A percentile compares a stretch with the other conserved stretches of the same genome.
Conservation (phyloP, 2,888 invertebrate species). For the Nysson spinosus region DNA sequence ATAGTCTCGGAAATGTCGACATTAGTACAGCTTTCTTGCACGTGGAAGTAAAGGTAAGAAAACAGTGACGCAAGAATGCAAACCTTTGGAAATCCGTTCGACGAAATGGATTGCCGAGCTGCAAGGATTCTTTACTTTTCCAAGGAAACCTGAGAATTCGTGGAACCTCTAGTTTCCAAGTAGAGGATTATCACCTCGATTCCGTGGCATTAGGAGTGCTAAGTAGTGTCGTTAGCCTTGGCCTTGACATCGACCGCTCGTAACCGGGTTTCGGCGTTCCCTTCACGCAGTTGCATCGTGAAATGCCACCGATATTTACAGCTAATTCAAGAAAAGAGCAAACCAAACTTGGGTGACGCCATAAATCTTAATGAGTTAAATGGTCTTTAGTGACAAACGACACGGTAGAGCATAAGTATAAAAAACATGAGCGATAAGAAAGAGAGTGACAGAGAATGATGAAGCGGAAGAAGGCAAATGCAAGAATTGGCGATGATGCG, state of each 20-base stretch:
- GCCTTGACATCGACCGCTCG: slow-evolving; percentile 71
- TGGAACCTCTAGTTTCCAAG: neutral
- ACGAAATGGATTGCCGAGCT: too few relatives aligned
- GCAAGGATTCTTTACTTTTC: neutral
- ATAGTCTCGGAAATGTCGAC: too few relatives aligned
- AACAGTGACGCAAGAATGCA: too few relatives aligned
- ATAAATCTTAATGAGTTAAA: too few relatives aligned
- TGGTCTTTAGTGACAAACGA: neutral
- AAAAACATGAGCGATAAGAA: neutral
- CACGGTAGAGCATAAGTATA: neutral
- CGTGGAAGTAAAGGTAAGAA: too few relatives aligned
- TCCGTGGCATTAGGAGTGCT: slow-evolving; percentile 43
- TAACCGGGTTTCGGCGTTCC: slow-evolving; percentile 26
- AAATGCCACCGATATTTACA: slow-evolving; percentile 29
- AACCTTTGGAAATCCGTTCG: too few relatives aligned
- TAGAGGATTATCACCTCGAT: slow-evolving; percentile 11
- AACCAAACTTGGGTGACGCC: slow-evolving; percentile 6
- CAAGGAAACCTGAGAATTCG: neutral
- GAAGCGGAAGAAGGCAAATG: too few relatives aligned
- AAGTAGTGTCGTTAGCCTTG: slow-evolving; percentile 48
- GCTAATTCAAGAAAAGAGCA: slow-evolving; percentile 20
- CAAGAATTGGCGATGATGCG: slow-evolving; percentile 34
- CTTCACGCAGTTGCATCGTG: slow-evolving; percentile 33
- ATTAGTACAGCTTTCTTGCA: too few relatives aligned
- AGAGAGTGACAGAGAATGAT: slow-evolving; percentile 12